A percentile compares a stretch with the other conserved stretches of the same genome.
Conservation (phyloP, 2,113 vertebrate genomes). For the Cariama cristata region DNA sequence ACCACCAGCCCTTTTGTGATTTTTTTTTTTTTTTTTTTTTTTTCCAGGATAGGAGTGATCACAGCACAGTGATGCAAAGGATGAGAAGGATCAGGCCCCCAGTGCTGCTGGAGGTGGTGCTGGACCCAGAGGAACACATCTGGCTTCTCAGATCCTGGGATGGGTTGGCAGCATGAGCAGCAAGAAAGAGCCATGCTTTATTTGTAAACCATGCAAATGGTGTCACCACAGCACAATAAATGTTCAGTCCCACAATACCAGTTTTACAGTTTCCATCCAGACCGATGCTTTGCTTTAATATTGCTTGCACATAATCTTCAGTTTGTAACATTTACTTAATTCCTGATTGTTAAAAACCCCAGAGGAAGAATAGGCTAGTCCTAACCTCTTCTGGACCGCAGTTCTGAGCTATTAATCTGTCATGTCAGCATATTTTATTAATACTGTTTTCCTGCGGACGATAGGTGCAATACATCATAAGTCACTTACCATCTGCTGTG, state of each 20-base stretch:
- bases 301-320: background rate
- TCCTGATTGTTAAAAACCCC: constrained; percentile 11
- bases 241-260: background rate
- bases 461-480: background rate
- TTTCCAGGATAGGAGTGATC: background rate
- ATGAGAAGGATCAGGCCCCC: background rate
- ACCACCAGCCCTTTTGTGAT: background rate
- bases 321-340: constrained; percentile 34
- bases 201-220: background rate
- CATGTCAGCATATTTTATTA: constrained; percentile 44
- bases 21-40: background rate
- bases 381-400: background rate
- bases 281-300: background rate
- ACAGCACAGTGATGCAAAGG: background rate
- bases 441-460: background rate
- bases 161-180: background rate
- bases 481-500: constrained; percentile 54
- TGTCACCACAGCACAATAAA: background rate
- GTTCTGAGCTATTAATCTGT: constrained; percentile 27
- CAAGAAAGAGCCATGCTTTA: background rate
- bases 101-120: background rate
- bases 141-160: background rate
- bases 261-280: background rate
- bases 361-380: background rate
- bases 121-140: background rate